Conservation (phyloP, 2,113 vertebrate genomes). For the Psettodes erumei region DNA sequence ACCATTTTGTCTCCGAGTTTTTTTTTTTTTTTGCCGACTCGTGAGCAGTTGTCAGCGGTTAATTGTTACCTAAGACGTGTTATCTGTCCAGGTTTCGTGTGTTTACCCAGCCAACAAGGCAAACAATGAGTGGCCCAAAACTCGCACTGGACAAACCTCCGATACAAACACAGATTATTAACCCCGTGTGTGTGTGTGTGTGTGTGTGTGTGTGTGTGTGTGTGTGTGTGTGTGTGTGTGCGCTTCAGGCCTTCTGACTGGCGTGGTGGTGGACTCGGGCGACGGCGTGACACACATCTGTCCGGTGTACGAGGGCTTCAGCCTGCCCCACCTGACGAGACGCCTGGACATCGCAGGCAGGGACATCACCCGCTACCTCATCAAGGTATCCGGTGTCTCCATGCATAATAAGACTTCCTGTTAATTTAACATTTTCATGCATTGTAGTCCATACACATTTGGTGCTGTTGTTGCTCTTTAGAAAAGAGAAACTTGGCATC, state of each 20-base stretch:
- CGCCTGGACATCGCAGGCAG: conserved; percentile 97
- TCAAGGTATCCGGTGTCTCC: conserved; percentile 67
- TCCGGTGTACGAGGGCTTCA: conserved; percentile 98
- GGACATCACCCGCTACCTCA: conserved; percentile 97
- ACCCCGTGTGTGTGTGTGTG: too few relatives aligned
- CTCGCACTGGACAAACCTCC: conserved; percentile 8
- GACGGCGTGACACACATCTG: conserved; percentile 98
- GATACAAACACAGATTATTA: conserved; percentile 15
- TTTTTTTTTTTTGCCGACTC: not conserved
- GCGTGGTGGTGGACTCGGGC: conserved; percentile 97
- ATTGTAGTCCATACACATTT: too few relatives aligned
- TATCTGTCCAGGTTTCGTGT: conserved; percentile 14
- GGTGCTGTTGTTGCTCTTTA: too few relatives aligned
- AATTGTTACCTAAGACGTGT: conserved; percentile 6
- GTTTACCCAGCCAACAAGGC: conserved; percentile 16
- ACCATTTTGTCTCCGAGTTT: not conserved
- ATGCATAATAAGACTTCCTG: not conserved
- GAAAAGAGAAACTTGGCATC: too few relatives aligned
- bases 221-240: conserved; percentile 13
- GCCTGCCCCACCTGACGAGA: conserved; percentile 95
- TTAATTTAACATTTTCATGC: not conserved
- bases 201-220: too few relatives aligned
- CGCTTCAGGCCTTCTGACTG: conserved; percentile 90
- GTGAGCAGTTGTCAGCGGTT: not conserved
- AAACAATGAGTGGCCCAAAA: conserved; percentile 22